phyloP scores from a whole-genome alignment of 2,797 vertebrate species.

The Mergus octosetaceus region DNA sequence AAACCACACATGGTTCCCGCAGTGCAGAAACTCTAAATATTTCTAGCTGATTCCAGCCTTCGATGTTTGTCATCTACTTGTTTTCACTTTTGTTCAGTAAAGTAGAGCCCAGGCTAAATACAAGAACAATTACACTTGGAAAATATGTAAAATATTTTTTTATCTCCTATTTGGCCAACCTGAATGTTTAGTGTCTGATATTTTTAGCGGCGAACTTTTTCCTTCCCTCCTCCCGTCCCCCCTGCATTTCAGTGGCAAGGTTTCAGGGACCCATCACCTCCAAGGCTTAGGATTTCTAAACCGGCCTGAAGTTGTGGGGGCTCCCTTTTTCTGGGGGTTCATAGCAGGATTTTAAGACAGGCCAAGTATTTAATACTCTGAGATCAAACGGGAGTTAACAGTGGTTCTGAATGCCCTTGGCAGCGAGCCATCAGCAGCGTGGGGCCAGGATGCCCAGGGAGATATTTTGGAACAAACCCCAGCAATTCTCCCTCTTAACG shows the following conservation, averaged over 20 bases:
- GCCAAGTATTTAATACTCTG: not conserved
- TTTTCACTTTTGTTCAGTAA: constrained; percentile 14
- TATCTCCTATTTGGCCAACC: constrained; percentile 2
- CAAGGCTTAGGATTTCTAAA: not conserved
- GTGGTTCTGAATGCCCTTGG: not conserved
- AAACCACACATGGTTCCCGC: not conserved
- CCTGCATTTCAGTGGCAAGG: constrained; percentile 1
- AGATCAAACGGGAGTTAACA: not conserved
- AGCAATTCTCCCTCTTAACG: not conserved
- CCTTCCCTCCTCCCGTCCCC: not conserved
- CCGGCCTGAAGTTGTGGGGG: not conserved
- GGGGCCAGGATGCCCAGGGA: not conserved
- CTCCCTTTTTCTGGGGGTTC: not conserved
- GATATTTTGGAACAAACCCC: not conserved
- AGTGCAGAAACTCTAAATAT: constrained; percentile 17
- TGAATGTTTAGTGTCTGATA: not conserved
- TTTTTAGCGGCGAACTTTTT: constrained; percentile 18
- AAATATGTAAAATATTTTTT: constrained; percentile 40
- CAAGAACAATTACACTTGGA: constrained; percentile 37
- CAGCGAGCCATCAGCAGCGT: not conserved
- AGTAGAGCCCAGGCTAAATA: constrained; percentile 27
- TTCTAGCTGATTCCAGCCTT: constrained; percentile 27
- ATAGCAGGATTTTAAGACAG: not conserved
- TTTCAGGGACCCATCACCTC: not conserved
- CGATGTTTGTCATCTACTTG: constrained; percentile 2